A percentile compares a stretch with the other conserved stretches of the same genome.
Conservation (phyloP, 2,797 vertebrate genomes). For the Amphiprion clarkii region DNA sequence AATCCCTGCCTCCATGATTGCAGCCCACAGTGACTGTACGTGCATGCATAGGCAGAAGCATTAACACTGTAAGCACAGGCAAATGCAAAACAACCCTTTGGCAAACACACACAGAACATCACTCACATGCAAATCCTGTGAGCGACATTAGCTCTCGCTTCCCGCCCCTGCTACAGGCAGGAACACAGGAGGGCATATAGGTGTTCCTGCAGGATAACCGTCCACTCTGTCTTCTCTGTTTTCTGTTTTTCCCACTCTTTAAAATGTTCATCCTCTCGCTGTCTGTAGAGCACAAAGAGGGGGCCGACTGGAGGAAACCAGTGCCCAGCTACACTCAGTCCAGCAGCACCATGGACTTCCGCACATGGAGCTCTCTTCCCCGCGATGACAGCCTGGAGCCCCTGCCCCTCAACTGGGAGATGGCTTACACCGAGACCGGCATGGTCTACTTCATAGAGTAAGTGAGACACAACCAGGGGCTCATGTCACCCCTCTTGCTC, state of each 20-base stretch:
- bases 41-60: conserved; percentile 19
- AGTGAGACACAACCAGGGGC: conserved; percentile 74
- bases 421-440: conserved; percentile 98
- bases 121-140: conserved; percentile 77
- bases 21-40: conserved; percentile 33
- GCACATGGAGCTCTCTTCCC: conserved; percentile 90
- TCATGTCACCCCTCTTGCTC: neutral
- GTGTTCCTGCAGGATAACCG: conserved; percentile 51
- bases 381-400: conserved; percentile 95
- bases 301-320: conserved; percentile 81
- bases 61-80: conserved; percentile 46
- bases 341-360: conserved; percentile 94
- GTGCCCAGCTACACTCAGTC: conserved; percentile 93
- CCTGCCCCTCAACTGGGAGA: conserved; percentile 96
- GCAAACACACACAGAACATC: conserved; percentile 23
- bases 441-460: conserved; percentile 99
- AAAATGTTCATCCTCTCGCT: conserved; percentile 1
- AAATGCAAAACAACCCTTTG: conserved; percentile 69
- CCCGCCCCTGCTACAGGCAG: conserved; percentile 34
- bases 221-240: conserved; percentile 25
- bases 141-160: conserved; percentile 37
- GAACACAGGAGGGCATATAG: conserved; percentile 27
- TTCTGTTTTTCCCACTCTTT: conserved; percentile 23
- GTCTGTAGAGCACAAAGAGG: conserved; percentile 83
- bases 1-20: conserved; percentile 43